Base-by-base conservation (phyloP, 2,888 invertebrate genomes). In the Cryptus armator region DNA sequence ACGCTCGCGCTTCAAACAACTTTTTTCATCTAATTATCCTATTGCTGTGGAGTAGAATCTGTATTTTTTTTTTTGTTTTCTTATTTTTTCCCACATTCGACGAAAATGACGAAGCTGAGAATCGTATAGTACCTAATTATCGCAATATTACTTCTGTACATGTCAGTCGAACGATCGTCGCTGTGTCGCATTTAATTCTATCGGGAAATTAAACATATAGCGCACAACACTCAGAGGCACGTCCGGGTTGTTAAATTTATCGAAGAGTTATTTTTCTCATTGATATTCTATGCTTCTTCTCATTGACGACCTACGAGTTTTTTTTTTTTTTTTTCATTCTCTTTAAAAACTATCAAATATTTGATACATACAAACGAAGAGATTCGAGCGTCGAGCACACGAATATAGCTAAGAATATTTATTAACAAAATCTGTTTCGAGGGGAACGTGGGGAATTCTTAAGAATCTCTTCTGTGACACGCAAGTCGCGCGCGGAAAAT, bases 211-310 rank as follows among this genome's bases (percentile, higher is more conserved):
- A 81, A 78, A 56, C 70, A 64, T 70, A 84, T 67, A 78, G 59
- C 48, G 81, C 81, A 74, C 78, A 75, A 84, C 84, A 81, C 81
- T 81, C 81, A 84, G 81, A 84, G 84, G 84, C 84, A 84, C 84
- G 81, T 84, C 84, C 81, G 81, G 81, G 81, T 81, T 81, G 84
- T 84, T 62, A 72, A 71, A 78, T 48, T 80, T 84, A 81, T 37
- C 75, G 64, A 72, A 75, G 62, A 84, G 44, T 62, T 46, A 48
- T 70, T 64, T 66, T 77, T 48, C 56, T 77, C 46, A 16, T 81
- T 53, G 67, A 66, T 46, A 72, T 59, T 67, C 59, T 48, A 72
- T 43, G 62, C 81, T 74, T 32, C 29, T 59, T 24, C n/a, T 74
- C 68, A 62, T 64, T 62, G 64, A 74, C 72, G 48, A 72, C 14